phyloP scores from a whole-genome alignment of 2,797 vertebrate species.

The Xenops minutus region DNA sequence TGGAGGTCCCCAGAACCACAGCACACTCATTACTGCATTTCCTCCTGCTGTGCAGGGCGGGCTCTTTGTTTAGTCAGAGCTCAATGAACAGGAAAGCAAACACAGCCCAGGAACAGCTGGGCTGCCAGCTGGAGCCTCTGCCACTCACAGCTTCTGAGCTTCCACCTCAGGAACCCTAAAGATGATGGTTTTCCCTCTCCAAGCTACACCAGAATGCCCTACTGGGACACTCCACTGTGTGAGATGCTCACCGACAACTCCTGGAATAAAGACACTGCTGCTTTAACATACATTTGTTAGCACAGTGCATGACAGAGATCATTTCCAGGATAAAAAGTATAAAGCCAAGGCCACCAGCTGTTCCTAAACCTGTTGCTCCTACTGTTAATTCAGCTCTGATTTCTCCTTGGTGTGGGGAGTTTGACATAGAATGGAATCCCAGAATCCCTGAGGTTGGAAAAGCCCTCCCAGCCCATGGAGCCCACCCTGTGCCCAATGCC shows the following conservation, averaged over 20 bases:
- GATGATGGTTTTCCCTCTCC: background rate
- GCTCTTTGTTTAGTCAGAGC: background rate
- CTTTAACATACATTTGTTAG: background rate
- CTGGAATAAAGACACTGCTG: background rate
- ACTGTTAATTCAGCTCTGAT: background rate
- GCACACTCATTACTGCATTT: accelerated
- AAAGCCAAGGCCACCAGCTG: background rate
- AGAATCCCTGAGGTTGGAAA: background rate
- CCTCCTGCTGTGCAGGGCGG: background rate
- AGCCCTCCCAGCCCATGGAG: accelerated
- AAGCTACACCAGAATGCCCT: background rate
- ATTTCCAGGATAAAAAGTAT: background rate
- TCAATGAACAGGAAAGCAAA: background rate
- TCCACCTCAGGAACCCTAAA: background rate
- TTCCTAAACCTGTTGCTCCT: background rate
- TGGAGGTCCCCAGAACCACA: background rate
- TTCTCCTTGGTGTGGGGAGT: background rate
- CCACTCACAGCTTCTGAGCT: background rate
- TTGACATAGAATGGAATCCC: background rate
- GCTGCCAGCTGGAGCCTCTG: background rate
- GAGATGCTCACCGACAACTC: background rate
- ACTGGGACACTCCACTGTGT: background rate
- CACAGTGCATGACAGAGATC: background rate
- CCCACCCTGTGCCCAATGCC: background rate
- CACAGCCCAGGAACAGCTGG: background rate